Conservation (phyloP, 2,888 invertebrate species). For the Latrodectus elegans region DNA sequence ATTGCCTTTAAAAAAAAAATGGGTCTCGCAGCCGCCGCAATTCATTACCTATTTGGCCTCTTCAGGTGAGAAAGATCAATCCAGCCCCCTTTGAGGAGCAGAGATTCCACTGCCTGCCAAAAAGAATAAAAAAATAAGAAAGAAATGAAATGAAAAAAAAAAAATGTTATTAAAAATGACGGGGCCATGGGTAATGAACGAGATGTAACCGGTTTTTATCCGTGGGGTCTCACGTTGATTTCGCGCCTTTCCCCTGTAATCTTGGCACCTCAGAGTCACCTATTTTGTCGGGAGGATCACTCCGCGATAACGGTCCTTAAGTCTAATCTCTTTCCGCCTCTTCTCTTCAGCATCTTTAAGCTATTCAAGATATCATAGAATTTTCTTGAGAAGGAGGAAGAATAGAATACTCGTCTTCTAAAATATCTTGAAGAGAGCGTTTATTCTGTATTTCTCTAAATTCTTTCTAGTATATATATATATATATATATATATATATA, state of each 20-base stretch:
- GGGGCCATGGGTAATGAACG: conserved; percentile 40
- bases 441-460: too few species aligned
- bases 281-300: conserved; percentile 43
- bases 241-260: conserved; percentile 64
- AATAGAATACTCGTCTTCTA: too few species aligned
- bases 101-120: conserved; percentile 8
- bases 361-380: background rate
- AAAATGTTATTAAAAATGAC: conserved; percentile 2
- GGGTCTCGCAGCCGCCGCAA: background rate
- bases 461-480: too few species aligned
- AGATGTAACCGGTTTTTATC: conserved; percentile 41
- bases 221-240: conserved; percentile 20
- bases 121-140: background rate
- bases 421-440: too few species aligned
- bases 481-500: too few species aligned
- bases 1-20: background rate
- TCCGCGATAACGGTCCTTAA: conserved; percentile 50
- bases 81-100: background rate
- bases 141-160: background rate
- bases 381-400: too few species aligned
- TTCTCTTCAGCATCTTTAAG: background rate
- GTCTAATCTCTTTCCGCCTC: conserved; percentile 39
- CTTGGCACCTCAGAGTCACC: conserved; percentile 63
- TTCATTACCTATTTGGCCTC: conserved; percentile 35
- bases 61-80: conserved; percentile 11